These are phyloP conservation scores for Neuroterus valhalla DNA, from an alignment of 1,140 invertebrate genomes.

Conservation along the genomic window DNA sequence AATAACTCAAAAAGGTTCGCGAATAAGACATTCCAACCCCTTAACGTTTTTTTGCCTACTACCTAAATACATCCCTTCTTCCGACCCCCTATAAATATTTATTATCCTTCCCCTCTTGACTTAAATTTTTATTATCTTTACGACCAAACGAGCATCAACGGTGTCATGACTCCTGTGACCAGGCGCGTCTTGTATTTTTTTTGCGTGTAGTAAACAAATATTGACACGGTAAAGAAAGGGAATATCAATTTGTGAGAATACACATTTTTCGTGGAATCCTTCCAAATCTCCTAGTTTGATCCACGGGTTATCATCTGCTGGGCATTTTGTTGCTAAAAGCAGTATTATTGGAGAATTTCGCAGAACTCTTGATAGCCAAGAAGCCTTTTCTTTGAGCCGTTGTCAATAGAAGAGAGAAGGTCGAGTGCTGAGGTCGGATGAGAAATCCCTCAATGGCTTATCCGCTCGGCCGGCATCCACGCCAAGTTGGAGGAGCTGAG, in stretches of 20 bases:
- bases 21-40: conserved; percentile 17
- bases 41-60: neutral
- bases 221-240: too few species aligned
- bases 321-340: too few species aligned
- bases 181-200: too few species aligned
- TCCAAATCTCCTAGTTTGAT: too few species aligned
- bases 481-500: conserved; percentile 49
- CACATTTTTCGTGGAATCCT: too few species aligned
- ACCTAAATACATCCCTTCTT: neutral
- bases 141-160: too few species aligned
- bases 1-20: neutral
- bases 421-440: conserved; percentile 41
- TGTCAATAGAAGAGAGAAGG: conserved; percentile 48
- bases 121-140: conserved; percentile 29
- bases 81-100: conserved; percentile 15
- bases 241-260: too few species aligned
- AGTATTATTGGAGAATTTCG: too few species aligned
- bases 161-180: too few species aligned
- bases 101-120: conserved; percentile 22
- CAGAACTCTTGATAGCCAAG: too few species aligned
- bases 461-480: conserved; percentile 58
- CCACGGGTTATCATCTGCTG: too few species aligned
- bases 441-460: conserved; percentile 63
- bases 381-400: conserved; percentile 16
- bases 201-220: too few species aligned